These are phyloP conservation scores for Cheilosia impressa DNA, from an alignment of 2,888 invertebrate genomes.

Conservation along the genomic window DNA sequence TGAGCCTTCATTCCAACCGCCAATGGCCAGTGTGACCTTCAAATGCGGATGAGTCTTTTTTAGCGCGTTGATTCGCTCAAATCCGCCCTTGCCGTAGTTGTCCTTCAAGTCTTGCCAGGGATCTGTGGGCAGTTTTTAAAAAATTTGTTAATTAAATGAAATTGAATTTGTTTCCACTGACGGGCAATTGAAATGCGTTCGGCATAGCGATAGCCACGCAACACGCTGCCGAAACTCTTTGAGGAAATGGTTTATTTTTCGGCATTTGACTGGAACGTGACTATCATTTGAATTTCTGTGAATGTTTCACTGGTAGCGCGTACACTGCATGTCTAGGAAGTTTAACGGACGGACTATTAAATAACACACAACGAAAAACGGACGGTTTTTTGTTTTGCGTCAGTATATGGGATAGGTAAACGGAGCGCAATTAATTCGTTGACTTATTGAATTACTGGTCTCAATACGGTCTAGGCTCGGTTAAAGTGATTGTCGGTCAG, in stretches of 20 bases:
- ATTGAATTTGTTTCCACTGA: conserved; percentile 16
- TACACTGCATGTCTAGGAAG: conserved; percentile 25
- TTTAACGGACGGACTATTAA: conserved; percentile 40
- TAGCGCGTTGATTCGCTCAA: conserved; percentile 87
- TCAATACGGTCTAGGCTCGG: not conserved
- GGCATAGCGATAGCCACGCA: conserved; percentile 20
- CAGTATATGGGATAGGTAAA: not conserved
- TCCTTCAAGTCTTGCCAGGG: conserved; percentile 91
- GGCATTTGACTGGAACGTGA: conserved; percentile 52
- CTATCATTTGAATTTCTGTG: conserved; percentile 13
- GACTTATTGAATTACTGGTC: not conserved
- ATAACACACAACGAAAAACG: conserved; percentile 33
- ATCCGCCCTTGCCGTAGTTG: conserved; percentile 89
- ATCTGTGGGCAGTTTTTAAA: conserved; percentile 84
- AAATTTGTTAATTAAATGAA: conserved; percentile 35
- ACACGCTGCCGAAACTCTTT: conserved; percentile 32
- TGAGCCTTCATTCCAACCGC: conserved; percentile 97
- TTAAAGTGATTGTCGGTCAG: too few relatives aligned
- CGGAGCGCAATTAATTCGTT: conserved; percentile 9
- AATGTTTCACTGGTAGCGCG: conserved; percentile 31
- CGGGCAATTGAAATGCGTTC: conserved; percentile 58
- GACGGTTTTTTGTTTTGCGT: conserved; percentile 2
- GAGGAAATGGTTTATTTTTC: conserved; percentile 60
- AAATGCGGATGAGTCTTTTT: conserved; percentile 89
- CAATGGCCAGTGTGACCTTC: conserved; percentile 91